Evolutionary conservation across 2,888 invertebrate genomes (phyloP).

Genomic region (Eristalinus sepulchralis): DNA sequence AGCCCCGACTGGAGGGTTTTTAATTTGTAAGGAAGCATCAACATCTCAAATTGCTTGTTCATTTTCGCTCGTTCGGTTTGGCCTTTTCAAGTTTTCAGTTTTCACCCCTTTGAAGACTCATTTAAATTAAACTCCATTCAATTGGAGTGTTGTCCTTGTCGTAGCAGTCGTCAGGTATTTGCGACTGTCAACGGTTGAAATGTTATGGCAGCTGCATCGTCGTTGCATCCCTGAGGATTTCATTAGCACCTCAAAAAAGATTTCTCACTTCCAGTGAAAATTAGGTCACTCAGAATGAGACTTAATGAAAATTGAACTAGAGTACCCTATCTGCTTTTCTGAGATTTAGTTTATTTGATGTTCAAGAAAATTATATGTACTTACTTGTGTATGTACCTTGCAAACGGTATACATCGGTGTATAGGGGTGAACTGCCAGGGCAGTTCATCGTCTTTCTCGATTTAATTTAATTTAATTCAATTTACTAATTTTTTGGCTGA

Average conservation of each 20-base stretch:
- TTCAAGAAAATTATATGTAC: slow-evolving; percentile 17
- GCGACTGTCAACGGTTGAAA: neutral
- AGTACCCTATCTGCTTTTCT: neutral
- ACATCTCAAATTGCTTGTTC: slow-evolving; percentile 44
- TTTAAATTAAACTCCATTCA: slow-evolving; percentile 68
- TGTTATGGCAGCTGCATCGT: neutral
- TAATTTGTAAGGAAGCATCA: slow-evolving; percentile 28
- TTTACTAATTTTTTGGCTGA: too few species aligned
- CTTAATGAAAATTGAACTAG: slow-evolving; percentile 40
- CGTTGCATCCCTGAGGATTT: slow-evolving; percentile 28
- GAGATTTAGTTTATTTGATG: slow-evolving; percentile 28
- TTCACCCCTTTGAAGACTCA: slow-evolving; percentile 55
- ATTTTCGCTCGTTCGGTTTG: slow-evolving; percentile 42
- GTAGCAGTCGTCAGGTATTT: neutral
- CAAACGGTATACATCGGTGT: neutral
- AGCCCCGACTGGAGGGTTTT: neutral
- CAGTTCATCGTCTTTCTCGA: too few species aligned
- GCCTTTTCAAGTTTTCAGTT: slow-evolving; percentile 21
- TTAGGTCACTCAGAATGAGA: slow-evolving; percentile 52
- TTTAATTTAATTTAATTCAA: too few species aligned
- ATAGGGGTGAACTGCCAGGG: neutral
- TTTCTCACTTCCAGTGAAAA: slow-evolving; percentile 23
- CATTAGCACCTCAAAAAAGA: slow-evolving; percentile 31
- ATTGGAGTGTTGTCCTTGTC: slow-evolving; percentile 36
- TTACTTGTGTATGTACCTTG: slow-evolving; percentile 24